phyloP scores from a whole-genome alignment of 1,140 invertebrate genomes.

The Microplitis mediator region DNA sequence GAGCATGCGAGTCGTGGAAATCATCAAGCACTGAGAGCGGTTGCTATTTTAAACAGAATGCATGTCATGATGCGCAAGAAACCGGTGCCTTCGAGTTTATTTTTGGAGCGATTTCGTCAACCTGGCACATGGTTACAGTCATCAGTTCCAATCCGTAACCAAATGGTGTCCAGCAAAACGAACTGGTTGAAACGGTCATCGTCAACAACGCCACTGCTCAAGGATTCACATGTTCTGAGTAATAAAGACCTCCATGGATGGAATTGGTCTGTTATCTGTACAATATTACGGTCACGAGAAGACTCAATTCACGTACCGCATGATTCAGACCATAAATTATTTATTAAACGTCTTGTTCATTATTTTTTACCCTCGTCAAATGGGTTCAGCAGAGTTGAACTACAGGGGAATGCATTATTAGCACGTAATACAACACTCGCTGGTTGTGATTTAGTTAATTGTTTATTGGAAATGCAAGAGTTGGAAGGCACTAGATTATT shows the following conservation, averaged over 20 bases:
- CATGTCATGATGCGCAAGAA: constrained; percentile 80
- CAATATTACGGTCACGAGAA: constrained; percentile 61
- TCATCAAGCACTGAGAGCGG: constrained; percentile 80
- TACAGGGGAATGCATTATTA: constrained; percentile 64
- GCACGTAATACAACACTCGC: constrained; percentile 71
- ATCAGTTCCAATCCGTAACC: constrained; percentile 41
- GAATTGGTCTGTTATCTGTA: constrained; percentile 71
- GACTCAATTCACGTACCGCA: constrained; percentile 45
- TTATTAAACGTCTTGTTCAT: constrained; percentile 80
- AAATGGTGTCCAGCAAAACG: constrained; percentile 41
- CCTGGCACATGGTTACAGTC: constrained; percentile 53
- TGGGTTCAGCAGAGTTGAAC: constrained; percentile 76
- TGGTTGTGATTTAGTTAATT: constrained; percentile 80
- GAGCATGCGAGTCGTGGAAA: constrained; percentile 77
- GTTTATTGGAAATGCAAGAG: constrained; percentile 66
- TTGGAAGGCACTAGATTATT: constrained; percentile 69
- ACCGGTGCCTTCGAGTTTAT: constrained; percentile 79
- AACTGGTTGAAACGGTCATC: constrained; percentile 56
- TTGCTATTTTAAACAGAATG: constrained; percentile 77
- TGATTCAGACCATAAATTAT: constrained; percentile 78
- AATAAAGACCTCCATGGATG: constrained; percentile 65
- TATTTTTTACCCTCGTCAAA: constrained; percentile 89
- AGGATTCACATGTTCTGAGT: constrained; percentile 67
- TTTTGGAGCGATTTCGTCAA: constrained; percentile 80
- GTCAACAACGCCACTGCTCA: constrained; percentile 58